Evolutionary conservation across 2,797 vertebrate species (phyloP), one percentile per base, ranked within the genome.

Genomic region (Lepidocolaptes lacrymiger): DNA sequence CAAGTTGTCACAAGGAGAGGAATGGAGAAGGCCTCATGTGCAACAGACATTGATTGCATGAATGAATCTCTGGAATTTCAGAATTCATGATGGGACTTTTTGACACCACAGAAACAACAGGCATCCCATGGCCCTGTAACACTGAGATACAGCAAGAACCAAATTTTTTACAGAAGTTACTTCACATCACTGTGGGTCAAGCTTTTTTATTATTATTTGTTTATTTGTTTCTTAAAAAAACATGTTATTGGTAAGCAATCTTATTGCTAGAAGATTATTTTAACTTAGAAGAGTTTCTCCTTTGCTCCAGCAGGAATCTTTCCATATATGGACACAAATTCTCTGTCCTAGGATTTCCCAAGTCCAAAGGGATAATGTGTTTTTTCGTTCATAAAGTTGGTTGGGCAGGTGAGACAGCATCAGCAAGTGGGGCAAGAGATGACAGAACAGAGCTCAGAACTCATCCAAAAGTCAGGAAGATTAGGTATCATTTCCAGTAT

Each of bases 181-280:
- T 75, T 84, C 0, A 0, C 12, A 55, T n/a, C 11, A 34, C 1
- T 43, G 20, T 13, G 5, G 15, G 8, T 37, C 30, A 28, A 49
- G 12, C 4, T 1, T 23, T 14, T 55, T 64, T 8, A 13, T 37
- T 44, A 16, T 28, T 49, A 43, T 22, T 64, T 13, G 19, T 74
- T 22, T 21, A 37, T n/a, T 66, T 46, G n/a, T 58, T 68, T 87
- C 36, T n/a, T 30, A 12, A 51, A 39, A 39, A 37, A 0, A 11
- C 44, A 51, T 8, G 23, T 3, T 74, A 27, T 22, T 61, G 10
- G 21, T 41, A 82, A 87, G 7, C 49, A 56, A 69, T 73, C 6
- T 17, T 90, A 52, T 30, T 58, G 15, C 12, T 63, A 16, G 14
- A 75, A 83, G 7, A 32, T 36, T 46, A 56, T 81, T 91, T 89